Conservation (phyloP, 2,113 vertebrate genomes). For the Petrocephalus zakoni region DNA sequence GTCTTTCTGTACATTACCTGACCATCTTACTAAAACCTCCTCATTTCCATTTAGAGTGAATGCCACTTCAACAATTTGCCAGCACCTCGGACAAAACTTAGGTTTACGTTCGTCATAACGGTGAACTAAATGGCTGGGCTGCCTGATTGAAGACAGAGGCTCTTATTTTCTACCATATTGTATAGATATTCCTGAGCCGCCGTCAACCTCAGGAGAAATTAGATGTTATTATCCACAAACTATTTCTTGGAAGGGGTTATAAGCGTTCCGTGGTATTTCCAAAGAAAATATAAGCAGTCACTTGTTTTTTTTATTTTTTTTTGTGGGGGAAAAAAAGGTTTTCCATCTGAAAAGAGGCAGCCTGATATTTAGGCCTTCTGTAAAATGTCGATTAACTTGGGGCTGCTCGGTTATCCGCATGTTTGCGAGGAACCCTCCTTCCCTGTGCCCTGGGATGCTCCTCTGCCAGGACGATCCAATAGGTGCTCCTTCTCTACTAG, state of each 20-base stretch:
- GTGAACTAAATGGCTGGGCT: conserved; percentile 46
- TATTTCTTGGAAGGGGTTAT: neutral
- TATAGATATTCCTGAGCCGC: neutral
- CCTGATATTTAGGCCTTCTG: neutral
- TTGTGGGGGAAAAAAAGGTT: neutral
- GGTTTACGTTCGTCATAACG: conserved; percentile 45
- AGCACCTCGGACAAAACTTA: conserved; percentile 48
- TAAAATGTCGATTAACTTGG: neutral
- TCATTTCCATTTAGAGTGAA: conserved; percentile 76
- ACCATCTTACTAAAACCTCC: conserved; percentile 53
- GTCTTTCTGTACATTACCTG: conserved; percentile 50
- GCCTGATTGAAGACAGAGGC: conserved; percentile 46
- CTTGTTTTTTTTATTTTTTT: conserved; percentile 11
- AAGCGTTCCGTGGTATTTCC: neutral
- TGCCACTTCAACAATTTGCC: conserved; percentile 47
- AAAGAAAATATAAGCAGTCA: neutral
- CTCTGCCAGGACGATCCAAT: conserved; percentile 16
- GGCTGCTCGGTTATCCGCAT: neutral
- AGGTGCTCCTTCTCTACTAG: conserved; percentile 24
- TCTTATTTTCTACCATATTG: conserved; percentile 43
- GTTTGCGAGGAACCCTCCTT: neutral
- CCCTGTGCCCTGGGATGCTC: neutral
- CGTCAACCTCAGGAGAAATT: conserved; percentile 7
- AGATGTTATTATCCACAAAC: conserved; percentile 1
- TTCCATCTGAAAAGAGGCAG: neutral